phyloP scores from a whole-genome alignment of 2,113 vertebrate species.

The Brevimyrus niger region DNA sequence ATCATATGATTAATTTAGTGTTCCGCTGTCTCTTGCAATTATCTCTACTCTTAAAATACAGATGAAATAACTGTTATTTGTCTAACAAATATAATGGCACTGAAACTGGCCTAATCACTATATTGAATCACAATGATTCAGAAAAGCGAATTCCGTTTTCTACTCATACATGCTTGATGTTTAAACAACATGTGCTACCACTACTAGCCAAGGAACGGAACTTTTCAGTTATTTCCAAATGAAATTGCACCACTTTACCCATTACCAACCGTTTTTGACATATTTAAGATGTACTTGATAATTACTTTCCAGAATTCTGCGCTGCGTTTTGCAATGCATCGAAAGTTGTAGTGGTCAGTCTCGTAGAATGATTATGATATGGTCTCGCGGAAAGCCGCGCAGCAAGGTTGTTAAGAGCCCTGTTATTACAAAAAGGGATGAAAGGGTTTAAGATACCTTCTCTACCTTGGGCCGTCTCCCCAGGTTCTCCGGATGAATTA shows the following conservation, averaged over 20 bases:
- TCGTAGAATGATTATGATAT: constrained; percentile 13
- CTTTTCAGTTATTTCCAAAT: not conserved
- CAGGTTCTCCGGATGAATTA: constrained; percentile 42
- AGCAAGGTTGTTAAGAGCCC: constrained; percentile 16
- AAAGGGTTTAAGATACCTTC: constrained; percentile 24
- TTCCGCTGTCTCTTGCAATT: not conserved
- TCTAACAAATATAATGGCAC: not conserved
- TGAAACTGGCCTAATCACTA: not conserved
- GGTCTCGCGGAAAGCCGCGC: not conserved
- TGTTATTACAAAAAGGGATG: constrained; percentile 34
- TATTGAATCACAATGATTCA: not conserved
- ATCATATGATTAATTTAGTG: not conserved
- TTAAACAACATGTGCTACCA: not conserved
- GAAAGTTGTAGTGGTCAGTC: not conserved
- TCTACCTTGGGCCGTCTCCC: constrained; percentile 31
- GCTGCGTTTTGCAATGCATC: not conserved
- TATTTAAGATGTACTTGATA: not conserved
- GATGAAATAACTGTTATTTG: not conserved
- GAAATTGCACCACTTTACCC: not conserved
- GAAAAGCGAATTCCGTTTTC: not conserved
- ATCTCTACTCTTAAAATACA: not conserved
- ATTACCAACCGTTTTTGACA: not conserved
- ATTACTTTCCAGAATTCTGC: not conserved
- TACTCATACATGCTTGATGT: not conserved
- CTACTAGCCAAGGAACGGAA: not conserved